A percentile compares a stretch with the other conserved stretches of the same genome.
phyloP scores from a whole-genome alignment of 2,888 invertebrate genomes.

The Deroplatys truncata region DNA sequence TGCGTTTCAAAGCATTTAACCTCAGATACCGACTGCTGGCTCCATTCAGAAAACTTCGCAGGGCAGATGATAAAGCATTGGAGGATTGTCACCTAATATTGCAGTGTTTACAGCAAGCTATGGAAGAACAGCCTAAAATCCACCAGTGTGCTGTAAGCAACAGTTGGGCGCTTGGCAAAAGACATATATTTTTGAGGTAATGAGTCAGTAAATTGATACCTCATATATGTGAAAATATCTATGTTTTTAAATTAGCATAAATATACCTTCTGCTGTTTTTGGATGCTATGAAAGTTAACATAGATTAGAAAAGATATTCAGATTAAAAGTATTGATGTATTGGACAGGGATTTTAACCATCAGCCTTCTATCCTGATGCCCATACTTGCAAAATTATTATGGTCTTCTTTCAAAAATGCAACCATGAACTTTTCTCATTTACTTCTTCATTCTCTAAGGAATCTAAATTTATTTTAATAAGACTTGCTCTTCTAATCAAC shows the following conservation, averaged over 20 bases:
- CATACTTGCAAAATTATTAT: no score
- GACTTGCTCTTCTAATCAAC: no score
- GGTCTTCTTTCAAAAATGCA: no score
- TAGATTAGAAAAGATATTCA: background rate
- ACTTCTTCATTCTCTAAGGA: no score
- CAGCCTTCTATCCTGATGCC: no score
- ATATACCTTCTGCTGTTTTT: background rate
- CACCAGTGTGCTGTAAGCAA: slow-evolving; percentile 55
- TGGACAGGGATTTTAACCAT: no score
- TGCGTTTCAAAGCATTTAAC: slow-evolving; percentile 91
- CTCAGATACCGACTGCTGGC: slow-evolving; percentile 80
- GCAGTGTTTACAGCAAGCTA: slow-evolving; percentile 62
- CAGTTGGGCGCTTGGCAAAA: slow-evolving; percentile 87
- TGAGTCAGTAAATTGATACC: background rate
- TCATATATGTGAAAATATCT: background rate
- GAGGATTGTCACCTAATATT: slow-evolving; percentile 74
- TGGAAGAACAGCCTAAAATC: slow-evolving; percentile 47
- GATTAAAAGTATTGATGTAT: no score
- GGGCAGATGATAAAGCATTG: slow-evolving; percentile 65
- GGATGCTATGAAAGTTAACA: no score
- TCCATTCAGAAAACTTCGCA: slow-evolving; percentile 62
- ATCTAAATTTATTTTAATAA: no score
- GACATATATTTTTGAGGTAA: slow-evolving; percentile 80
- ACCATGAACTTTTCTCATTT: no score
- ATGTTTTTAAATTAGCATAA: background rate